Percentiles rank a stretch among this genome's conserved stretches.
Evolutionary conservation across 1,140 invertebrate genomes (phyloP).

Genomic region (Drosophila parvula): DNA sequence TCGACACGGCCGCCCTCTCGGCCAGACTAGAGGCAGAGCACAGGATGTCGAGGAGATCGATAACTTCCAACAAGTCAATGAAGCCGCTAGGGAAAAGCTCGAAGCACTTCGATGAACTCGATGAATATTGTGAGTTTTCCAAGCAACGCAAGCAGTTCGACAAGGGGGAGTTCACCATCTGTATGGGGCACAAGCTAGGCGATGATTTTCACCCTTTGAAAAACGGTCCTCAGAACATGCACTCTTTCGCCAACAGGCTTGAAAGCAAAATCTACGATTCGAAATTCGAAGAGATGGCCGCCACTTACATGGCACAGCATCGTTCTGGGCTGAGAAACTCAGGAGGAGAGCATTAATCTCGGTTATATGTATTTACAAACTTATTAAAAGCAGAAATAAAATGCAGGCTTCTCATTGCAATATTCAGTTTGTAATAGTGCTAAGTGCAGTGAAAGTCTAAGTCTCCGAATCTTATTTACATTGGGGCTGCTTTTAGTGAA

Average conservation of each 20-base stretch:
- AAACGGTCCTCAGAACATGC: neutral
- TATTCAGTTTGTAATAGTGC: constrained; percentile 6
- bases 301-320: neutral
- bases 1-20: neutral
- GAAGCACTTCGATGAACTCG: neutral
- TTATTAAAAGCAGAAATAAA: constrained; percentile 10
- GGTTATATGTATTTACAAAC: no score
- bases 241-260: neutral
- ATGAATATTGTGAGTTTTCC: neutral
- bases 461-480: neutral
- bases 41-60: neutral
- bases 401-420: neutral
- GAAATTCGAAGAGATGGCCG: neutral
- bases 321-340: no score
- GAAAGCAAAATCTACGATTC: neutral
- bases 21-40: constrained; percentile 9
- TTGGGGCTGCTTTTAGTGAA: no score
- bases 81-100: neutral
- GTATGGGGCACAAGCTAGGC: constrained; percentile 33
- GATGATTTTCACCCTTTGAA: neutral
- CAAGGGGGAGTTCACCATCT: constrained; percentile 31
- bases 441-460: neutral
- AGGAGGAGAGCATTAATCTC: no score
- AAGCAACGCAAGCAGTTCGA: constrained; percentile 27
- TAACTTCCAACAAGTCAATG: accelerated